A percentile compares a stretch with the other conserved stretches of the same genome.
Evolutionary conservation across 2,888 invertebrate species (phyloP).

Genomic region (Metopia argyrocephala): DNA sequence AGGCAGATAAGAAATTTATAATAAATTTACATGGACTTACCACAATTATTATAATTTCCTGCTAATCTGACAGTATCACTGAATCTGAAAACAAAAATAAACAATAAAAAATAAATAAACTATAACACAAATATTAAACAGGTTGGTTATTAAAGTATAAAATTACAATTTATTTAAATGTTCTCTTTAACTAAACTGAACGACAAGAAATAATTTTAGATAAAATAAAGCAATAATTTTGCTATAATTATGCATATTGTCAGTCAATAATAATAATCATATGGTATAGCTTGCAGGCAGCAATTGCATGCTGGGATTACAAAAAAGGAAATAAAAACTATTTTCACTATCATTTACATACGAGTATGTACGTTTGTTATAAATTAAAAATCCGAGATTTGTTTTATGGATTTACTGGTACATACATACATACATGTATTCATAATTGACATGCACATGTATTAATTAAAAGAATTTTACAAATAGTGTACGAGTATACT

Average conservation of each 20-base stretch:
- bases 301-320: not conserved
- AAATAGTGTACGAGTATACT: too few relatives aligned
- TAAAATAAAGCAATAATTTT: constrained; percentile 7
- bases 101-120: not conserved
- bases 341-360: not conserved
- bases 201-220: not conserved
- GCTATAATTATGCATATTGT: constrained; percentile 10
- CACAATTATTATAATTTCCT: constrained; percentile 10
- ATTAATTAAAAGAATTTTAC: not conserved
- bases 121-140: not conserved
- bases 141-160: constrained; percentile 37
- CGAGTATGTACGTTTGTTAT: not conserved
- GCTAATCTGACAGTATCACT: constrained; percentile 26
- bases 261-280: not conserved
- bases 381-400: not conserved
- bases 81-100: constrained; percentile 37
- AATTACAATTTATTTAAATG: not conserved
- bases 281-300: not conserved
- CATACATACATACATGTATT: not conserved
- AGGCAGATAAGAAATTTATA: not conserved
- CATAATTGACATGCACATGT: constrained; percentile 7
- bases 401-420: not conserved
- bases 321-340: too few relatives aligned
- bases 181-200: not conserved
- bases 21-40: constrained; percentile 36